Evolutionary conservation across 2,797 vertebrate species (phyloP).

Genomic region (Erethizon dorsatum): DNA sequence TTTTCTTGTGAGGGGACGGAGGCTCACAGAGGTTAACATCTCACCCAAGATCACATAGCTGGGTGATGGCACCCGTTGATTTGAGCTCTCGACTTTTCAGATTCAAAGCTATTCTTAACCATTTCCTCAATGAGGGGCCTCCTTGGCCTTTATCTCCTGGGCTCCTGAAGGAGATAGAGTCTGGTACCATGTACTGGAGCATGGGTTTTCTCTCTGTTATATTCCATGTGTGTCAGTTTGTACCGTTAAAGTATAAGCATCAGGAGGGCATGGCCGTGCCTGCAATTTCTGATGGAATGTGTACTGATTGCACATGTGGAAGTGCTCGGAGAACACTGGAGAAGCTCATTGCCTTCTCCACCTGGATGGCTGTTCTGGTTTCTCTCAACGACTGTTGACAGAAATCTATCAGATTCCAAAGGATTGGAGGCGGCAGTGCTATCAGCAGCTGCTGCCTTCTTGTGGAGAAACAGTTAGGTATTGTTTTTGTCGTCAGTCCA

Average conservation of each 20-base stretch:
- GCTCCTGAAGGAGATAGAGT: neutral
- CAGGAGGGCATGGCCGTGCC: neutral
- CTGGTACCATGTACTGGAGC: neutral
- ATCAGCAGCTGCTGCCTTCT: neutral
- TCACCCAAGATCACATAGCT: neutral
- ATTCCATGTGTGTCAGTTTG: neutral
- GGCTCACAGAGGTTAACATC: neutral
- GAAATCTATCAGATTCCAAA: neutral
- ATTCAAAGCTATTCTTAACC: slow-evolving; percentile 15
- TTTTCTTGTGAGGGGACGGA: slow-evolving; percentile 56
- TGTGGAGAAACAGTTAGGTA: neutral
- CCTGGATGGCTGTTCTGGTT: neutral
- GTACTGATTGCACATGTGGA: neutral
- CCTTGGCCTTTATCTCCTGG: neutral
- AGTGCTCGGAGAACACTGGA: neutral
- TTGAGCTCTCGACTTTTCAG: neutral
- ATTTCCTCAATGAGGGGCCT: neutral
- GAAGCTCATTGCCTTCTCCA: neutral
- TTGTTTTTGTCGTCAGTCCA: neutral
- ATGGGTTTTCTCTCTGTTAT: neutral
- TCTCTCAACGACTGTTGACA: neutral
- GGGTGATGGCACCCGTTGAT: neutral
- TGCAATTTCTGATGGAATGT: neutral
- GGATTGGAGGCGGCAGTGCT: neutral
- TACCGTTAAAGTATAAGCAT: neutral